Evolutionary conservation across 92 coral and sea anemone species (phyloP).

Genomic region (Heliopora coerulea): DNA sequence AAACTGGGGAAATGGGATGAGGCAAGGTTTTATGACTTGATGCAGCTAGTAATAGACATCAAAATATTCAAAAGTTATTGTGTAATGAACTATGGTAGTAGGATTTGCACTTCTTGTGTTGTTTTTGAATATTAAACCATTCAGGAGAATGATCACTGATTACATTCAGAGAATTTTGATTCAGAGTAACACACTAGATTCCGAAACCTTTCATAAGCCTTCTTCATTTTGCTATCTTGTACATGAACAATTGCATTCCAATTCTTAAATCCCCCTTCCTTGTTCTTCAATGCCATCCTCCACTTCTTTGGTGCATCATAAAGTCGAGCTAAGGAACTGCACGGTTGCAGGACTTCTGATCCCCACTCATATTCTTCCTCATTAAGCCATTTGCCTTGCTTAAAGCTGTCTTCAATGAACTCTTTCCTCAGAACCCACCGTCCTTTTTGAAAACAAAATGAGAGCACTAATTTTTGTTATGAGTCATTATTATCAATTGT

Average conservation of each 20-base stretch:
- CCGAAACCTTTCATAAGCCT: slow-evolving; percentile 77
- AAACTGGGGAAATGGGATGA: too few species aligned
- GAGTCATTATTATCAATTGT: background rate
- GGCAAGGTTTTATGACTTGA: too few species aligned
- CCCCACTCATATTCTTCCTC: slow-evolving; percentile 85
- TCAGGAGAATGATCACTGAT: too few species aligned
- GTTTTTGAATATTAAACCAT: too few species aligned
- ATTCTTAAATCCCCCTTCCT: slow-evolving; percentile 62
- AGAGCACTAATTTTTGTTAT: background rate
- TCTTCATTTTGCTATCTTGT: slow-evolving; percentile 71
- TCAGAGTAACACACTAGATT: background rate
- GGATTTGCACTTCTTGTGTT: too few species aligned
- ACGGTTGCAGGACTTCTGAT: slow-evolving; percentile 30
- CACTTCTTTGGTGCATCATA: slow-evolving; percentile 75
- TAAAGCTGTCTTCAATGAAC: slow-evolving; percentile 67
- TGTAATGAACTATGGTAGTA: too few species aligned
- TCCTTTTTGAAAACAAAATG: slow-evolving; percentile 52
- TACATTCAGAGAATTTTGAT: too few species aligned
- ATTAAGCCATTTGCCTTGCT: slow-evolving; percentile 72
- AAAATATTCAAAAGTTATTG: too few species aligned
- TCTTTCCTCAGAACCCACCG: slow-evolving; percentile 81
- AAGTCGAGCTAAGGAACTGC: slow-evolving; percentile 48
- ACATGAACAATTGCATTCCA: slow-evolving; percentile 77
- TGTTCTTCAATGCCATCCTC: slow-evolving; percentile 54
- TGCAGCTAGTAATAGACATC: too few species aligned